Base-by-base conservation (phyloP, 2,888 invertebrate species). In the Macrosiphum euphorbiae region DNA sequence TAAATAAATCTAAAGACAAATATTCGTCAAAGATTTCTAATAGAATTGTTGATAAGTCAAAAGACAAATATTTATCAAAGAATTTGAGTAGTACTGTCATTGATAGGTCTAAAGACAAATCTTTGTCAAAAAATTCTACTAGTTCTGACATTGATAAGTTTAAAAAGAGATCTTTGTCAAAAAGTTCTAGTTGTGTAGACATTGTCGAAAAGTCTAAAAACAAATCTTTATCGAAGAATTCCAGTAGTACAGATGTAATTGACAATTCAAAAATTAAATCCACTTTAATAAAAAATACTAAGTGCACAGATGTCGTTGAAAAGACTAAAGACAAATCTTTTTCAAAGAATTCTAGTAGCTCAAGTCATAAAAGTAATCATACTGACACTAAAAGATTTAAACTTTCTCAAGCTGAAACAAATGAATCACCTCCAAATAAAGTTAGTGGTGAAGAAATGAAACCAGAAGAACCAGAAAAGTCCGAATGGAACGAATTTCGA, bases 31-130 rank as follows among this genome's bases (percentile, higher is more conserved):
- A 58, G 10, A 58, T 26, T 58, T 58, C 26, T 58, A 8, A 58
- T 58, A 58, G 8, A 58, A 58, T 26, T 8, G 26, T 58, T 58
- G 58, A 58, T 58, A 58, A 58, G 26, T 58, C 58, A 26, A 58
- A 58, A 58, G 58, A 58, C 1, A 58, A 58, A 58, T 58, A 26
- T 58, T 58, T 26, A 26, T 58, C 58, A 26, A 58, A 26, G 26
- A 26, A 8, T 58, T 58, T 26, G 8, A 58, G 8, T 41, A 94
- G 90, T 94, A 90, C 90, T 52, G 94, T 90, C 35, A 52, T 86
- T 86, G 86, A 61, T 87, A 94, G 90, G 35, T 28, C 61, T 52
- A 94, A 94, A 86, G 90, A 94, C 7, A 78, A 35, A 41, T 78
- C 35, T 35, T 78, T 78, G 3, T 78, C 35, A 35, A 78, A 78